Conservation (phyloP, 2,797 vertebrate genomes). For the Neostethus bicornis region DNA sequence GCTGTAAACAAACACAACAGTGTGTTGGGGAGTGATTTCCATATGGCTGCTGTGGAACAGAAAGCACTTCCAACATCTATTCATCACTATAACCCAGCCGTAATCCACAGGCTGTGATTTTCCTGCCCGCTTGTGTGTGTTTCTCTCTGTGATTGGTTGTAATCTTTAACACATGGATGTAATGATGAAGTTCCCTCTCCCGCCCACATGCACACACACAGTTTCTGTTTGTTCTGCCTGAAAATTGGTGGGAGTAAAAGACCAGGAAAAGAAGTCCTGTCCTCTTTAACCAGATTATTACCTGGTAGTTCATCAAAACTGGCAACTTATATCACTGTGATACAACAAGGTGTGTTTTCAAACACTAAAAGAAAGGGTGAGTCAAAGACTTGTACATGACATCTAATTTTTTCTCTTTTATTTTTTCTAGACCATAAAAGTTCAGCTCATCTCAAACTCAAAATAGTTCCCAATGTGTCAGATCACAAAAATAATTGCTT, state of each 20-base stretch:
- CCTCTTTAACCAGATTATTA: no score
- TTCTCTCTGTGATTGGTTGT: constrained; percentile 58
- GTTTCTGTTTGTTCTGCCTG: neutral
- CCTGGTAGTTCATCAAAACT: no score
- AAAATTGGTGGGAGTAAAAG: neutral
- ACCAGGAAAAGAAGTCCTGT: no score
- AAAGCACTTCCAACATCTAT: constrained; percentile 53
- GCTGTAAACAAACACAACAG: constrained; percentile 61
- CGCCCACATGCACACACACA: constrained; percentile 9
- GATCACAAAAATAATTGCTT: no score
- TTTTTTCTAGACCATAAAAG: no score
- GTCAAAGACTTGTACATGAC: no score
- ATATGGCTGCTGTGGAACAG: constrained; percentile 35
- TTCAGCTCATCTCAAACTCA: no score
- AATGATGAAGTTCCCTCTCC: constrained; percentile 12
- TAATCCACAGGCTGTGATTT: constrained; percentile 47
- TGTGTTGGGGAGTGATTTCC: constrained; percentile 31
- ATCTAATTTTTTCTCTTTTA: no score
- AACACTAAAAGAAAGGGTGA: no score
- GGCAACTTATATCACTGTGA: no score
- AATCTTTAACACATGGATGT: constrained; percentile 71
- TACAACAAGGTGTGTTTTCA: no score
- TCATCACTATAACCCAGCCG: constrained; percentile 52
- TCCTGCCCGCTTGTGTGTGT: constrained; percentile 31
- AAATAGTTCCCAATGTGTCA: no score